Evolutionary conservation across 2,888 invertebrate genomes (phyloP).

Genomic region (Drosophila sordidula): DNA sequence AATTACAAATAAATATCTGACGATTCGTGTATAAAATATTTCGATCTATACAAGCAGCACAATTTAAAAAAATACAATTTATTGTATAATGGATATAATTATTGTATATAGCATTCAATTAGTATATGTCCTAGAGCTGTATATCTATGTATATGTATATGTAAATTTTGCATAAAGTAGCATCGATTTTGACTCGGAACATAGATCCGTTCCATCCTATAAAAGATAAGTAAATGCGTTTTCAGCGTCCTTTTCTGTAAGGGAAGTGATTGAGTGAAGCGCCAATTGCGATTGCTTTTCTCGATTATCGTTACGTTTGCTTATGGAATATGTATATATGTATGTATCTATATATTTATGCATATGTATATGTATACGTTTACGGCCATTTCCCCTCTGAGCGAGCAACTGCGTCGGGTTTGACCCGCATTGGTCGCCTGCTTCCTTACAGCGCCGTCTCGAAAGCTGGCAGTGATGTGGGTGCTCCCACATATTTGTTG

Average conservation of each 20-base stretch:
- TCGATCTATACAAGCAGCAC: constrained; percentile 76
- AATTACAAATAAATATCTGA: constrained; percentile 76
- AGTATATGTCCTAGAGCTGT: constrained; percentile 40
- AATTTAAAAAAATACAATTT: constrained; percentile 73
- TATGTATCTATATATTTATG: constrained; percentile 22
- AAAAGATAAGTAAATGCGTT: constrained; percentile 63
- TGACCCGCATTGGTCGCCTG: constrained; percentile 52
- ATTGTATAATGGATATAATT: constrained; percentile 68
- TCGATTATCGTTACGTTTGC: constrained; percentile 50
- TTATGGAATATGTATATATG: constrained; percentile 67
- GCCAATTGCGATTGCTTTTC: constrained; percentile 61
- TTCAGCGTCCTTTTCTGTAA: constrained; percentile 47
- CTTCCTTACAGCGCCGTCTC: constrained; percentile 78
- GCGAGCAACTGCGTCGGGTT: constrained; percentile 52
- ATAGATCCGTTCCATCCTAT: constrained; percentile 25
- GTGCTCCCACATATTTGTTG: constrained; percentile 51
- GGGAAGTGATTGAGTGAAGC: constrained; percentile 17
- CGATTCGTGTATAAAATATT: constrained; percentile 70
- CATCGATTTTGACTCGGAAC: constrained; percentile 68
- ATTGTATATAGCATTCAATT: constrained; percentile 38
- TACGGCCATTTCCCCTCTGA: constrained; percentile 7
- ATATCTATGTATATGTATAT: constrained; percentile 39
- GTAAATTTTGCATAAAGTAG: constrained; percentile 79
- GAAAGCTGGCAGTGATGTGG: constrained; percentile 74
- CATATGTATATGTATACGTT: constrained; percentile 37